These are phyloP conservation scores for Troglohyphantes excavatus DNA, from an alignment of 2,888 invertebrate species.

Conservation along the genomic window DNA sequence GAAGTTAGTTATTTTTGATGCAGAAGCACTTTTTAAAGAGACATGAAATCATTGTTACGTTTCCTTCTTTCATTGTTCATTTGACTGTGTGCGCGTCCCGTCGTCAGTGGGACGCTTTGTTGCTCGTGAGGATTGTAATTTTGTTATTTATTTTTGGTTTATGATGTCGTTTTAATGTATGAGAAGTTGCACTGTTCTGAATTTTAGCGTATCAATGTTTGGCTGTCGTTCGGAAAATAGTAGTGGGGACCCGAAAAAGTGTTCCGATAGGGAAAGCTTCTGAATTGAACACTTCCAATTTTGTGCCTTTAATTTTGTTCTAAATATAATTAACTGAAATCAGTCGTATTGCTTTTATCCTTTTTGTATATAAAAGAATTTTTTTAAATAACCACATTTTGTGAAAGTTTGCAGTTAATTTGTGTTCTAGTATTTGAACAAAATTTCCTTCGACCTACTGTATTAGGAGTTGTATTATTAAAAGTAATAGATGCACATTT, in stretches of 20 bases:
- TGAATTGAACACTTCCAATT: slow-evolving; percentile 10
- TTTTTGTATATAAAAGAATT: slow-evolving; percentile 1
- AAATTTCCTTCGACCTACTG: too few species aligned
- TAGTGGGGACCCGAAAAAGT: slow-evolving; percentile 26
- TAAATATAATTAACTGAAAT: not conserved
- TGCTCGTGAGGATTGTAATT: not conserved
- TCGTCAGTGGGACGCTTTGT: not conserved
- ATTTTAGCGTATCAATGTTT: slow-evolving; percentile 5
- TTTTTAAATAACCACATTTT: not conserved
- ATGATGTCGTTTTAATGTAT: not conserved
- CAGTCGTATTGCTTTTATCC: not conserved
- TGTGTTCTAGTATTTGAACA: not conserved
- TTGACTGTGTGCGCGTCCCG: not conserved
- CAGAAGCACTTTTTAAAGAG: not conserved
- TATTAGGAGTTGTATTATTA: too few species aligned
- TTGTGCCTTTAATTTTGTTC: not conserved
- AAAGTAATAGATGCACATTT: too few species aligned
- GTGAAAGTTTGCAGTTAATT: not conserved
- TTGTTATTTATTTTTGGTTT: slow-evolving; percentile 17
- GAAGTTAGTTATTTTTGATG: slow-evolving; percentile 17
- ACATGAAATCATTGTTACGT: not conserved
- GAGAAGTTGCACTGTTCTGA: not conserved
- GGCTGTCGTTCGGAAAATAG: not conserved
- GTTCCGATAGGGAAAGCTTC: slow-evolving; percentile 10
- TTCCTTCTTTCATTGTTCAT: not conserved